Base-by-base conservation (phyloP, 2,888 invertebrate genomes). In the Lasioglossum malachurum region DNA sequence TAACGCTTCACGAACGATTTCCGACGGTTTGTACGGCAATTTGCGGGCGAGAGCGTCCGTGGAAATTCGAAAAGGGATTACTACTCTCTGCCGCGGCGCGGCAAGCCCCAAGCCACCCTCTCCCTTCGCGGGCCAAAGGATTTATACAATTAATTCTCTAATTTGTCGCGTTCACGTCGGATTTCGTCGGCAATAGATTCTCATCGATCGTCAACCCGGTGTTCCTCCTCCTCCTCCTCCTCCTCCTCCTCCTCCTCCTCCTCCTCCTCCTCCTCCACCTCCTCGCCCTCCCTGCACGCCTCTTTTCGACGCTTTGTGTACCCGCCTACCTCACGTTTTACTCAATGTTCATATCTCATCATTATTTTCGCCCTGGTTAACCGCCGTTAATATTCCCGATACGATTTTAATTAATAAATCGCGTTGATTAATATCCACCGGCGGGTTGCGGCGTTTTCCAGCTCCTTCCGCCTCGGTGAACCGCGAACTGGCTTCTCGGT, bases 81-180 rank as follows among this genome's bases (percentile, higher is more conserved):
- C 90, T 72, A 69, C 75, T 80, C 83, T 83, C 78, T 86, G 82
- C 81, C 91, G 60, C 80, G 83, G 77, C 78, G 53, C 76, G 83
- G 75, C 78, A 75, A 64, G 4, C 57, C 53, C 49, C 53, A 23
- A n/a, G 53, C 84, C 67, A 49, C 83, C 82, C 78, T 38, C 69
- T 44, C 64, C 41, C 74, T 38, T 60, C 91, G 90, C 91, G 91
- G 88, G 91, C 93, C 92, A 89, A 88, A 89, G 89, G 91, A 93
- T 93, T 93, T 93, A 92, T 92, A 93, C 94, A 94, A 94, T 94
- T 93, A 94, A 94, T 94, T 93, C 92, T 92, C 91, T 93, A 92
- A 93, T 94, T 94, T 93, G 93, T 94, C 92, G 92, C 91, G 91
- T 90, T 91, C 91, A 89, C 89, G 94, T 93, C 91, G 92, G 91